Evolutionary conservation across 2,888 invertebrate species (phyloP), one percentile per base, ranked within the genome.

Genomic region (Drosophila ezoana): DNA sequence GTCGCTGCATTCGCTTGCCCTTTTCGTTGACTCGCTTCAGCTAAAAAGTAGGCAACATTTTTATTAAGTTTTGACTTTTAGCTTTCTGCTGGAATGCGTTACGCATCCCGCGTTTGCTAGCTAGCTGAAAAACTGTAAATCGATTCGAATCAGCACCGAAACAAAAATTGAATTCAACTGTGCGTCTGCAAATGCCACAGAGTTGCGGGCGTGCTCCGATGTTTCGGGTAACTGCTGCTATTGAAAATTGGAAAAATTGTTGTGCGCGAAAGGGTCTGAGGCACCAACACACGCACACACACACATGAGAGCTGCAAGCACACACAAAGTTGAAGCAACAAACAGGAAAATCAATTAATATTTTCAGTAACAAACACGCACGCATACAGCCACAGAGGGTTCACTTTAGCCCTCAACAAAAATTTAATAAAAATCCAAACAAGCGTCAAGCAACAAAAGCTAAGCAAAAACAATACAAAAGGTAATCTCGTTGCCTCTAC

Each of bases 261-360:
- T 38, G 3, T 14, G 18, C n/a, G 45, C 13, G 11, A 8, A 43
- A 23, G 23, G 13, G n/a, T 33, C 3, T 33, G 28, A 32, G 8
- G 28, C 37, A 32, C 16, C 33, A 20, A 41, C 45, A 38, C 14
- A 33, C 41, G 8, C 28, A 28, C 28, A 2, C 23, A 8, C 8
- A 28, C 28, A 28, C 28, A 28, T 28, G 28, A 8, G 2, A 49
- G 11, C 41, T 33, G 37, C 35, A 35, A 43, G 53, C 37, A 28
- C 35, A 41, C 45, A 37, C 16, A 37, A 10, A 33, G 32, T 37
- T 35, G 9, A 63, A 47, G 44, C 43, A 49, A 23, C 65, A 68
- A 72, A 63, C 62, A 52, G 35, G 40, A 68, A 72, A 67, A 78
- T 78, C 76, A 76, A 76, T 76, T 76, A 76, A 76, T 77, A 77